These are phyloP conservation scores for Campoplex nolae DNA, from an alignment of 2,888 invertebrate genomes.

Conservation along the genomic window DNA sequence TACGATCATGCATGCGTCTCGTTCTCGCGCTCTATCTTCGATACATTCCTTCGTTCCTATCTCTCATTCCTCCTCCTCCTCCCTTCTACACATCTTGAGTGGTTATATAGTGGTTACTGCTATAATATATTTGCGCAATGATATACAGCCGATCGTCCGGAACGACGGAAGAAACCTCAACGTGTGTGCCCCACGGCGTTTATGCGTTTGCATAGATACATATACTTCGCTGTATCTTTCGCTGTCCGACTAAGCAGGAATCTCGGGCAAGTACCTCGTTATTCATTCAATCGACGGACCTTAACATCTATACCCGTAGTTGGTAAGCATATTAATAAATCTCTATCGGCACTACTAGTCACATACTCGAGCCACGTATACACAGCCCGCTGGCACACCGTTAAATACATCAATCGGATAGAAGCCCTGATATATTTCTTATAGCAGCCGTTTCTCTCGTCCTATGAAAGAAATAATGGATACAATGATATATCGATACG, in stretches of 20 bases:
- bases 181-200: slow-evolving; percentile 53
- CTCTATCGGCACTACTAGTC: slow-evolving; percentile 52
- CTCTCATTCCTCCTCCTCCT: slow-evolving; percentile 4
- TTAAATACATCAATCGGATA: slow-evolving; percentile 37
- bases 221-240: slow-evolving; percentile 27
- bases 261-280: slow-evolving; percentile 54
- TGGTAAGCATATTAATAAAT: slow-evolving; percentile 65
- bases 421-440: slow-evolving; percentile 21
- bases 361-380: slow-evolving; percentile 39
- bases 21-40: slow-evolving; percentile 3
- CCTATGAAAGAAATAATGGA: slow-evolving; percentile 9
- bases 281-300: slow-evolving; percentile 66
- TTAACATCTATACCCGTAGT: slow-evolving; percentile 57
- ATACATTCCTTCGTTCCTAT: slow-evolving; percentile 6
- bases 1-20: slow-evolving; percentile 4
- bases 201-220: slow-evolving; percentile 41
- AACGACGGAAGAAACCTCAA: slow-evolving; percentile 60
- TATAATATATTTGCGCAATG: slow-evolving; percentile 57
- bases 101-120: slow-evolving; percentile 50
- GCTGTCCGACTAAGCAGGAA: slow-evolving; percentile 41
- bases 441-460: slow-evolving; percentile 24
- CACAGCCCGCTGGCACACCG: slow-evolving; percentile 10
- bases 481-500: slow-evolving; percentile 13
- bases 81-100: slow-evolving; percentile 2
- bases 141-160: slow-evolving; percentile 58